These are phyloP conservation scores for Himalopsyche anomala DNA, from an alignment of 2,888 invertebrate species.

Conservation along the genomic window DNA sequence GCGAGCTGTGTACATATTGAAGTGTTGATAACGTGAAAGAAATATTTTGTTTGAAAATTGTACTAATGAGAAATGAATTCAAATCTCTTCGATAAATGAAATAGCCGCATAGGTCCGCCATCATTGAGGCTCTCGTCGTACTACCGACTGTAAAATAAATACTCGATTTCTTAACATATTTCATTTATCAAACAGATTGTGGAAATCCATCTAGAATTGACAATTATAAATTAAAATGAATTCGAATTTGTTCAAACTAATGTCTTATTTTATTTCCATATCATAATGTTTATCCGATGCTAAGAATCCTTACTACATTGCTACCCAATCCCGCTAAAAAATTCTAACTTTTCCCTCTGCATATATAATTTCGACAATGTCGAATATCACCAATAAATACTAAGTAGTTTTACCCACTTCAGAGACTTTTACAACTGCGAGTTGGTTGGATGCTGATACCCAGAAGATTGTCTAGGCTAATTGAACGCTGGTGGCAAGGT, in stretches of 20 bases:
- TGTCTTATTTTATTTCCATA: conserved; percentile 26
- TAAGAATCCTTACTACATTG: neutral
- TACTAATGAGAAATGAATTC: conserved; percentile 42
- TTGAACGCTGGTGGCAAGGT: no score
- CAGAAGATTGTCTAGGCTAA: no score
- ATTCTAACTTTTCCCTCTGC: no score
- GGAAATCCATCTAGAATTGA: conserved; percentile 41
- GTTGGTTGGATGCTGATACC: no score
- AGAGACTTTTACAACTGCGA: no score
- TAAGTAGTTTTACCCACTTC: no score
- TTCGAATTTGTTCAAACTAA: conserved; percentile 42
- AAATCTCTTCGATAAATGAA: conserved; percentile 42
- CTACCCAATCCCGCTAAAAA: neutral
- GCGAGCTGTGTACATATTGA: conserved; percentile 42
- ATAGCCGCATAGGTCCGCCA: neutral
- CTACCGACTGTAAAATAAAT: neutral
- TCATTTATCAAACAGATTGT: conserved; percentile 42
- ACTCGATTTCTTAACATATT: neutral
- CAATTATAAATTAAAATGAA: conserved; percentile 43
- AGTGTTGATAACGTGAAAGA: conserved; percentile 42
- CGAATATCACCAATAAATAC: no score
- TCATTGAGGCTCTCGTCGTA: neutral
- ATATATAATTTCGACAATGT: no score
- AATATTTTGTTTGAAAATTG: conserved; percentile 43
- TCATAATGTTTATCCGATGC: no score